Evolutionary conservation across 2,888 invertebrate species (phyloP).

Genomic region (Melanotus villosus): DNA sequence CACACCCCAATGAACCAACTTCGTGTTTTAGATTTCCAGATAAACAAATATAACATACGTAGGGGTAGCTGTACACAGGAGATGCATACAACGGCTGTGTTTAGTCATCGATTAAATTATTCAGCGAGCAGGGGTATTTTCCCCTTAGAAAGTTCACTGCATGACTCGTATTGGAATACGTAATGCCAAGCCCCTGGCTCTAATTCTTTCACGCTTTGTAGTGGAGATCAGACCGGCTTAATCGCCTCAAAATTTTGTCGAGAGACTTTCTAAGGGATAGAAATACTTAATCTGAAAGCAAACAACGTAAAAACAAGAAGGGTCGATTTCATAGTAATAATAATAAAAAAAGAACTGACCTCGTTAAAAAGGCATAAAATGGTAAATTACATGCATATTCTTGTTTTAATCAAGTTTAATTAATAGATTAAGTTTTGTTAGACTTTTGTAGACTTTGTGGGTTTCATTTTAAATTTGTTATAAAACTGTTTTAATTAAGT

Average conservation of each 20-base stretch:
- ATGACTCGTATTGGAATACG: conserved; percentile 28
- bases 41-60: background rate
- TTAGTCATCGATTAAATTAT: conserved; percentile 42
- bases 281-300: conserved; percentile 7
- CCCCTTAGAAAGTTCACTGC: conserved; percentile 32
- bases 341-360: background rate
- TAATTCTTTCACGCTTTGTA: conserved; percentile 18
- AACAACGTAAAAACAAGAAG: conserved; percentile 1
- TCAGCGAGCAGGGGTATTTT: conserved; percentile 24
- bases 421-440: too few species aligned
- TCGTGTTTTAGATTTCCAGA: background rate
- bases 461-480: too few species aligned
- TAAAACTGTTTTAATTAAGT: too few species aligned
- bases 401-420: too few species aligned
- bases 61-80: background rate
- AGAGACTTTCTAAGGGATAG: background rate
- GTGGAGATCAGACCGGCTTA: conserved; percentile 19
- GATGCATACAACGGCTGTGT: conserved; percentile 16
- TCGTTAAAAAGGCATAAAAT: background rate
- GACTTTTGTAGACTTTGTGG: too few species aligned
- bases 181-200: conserved; percentile 16
- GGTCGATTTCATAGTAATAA: background rate
- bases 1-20: background rate
- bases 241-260: conserved; percentile 9
- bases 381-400: too few species aligned